Evolutionary conservation across 2,888 invertebrate species (phyloP).

Genomic region (Bedellia somnulentella): DNA sequence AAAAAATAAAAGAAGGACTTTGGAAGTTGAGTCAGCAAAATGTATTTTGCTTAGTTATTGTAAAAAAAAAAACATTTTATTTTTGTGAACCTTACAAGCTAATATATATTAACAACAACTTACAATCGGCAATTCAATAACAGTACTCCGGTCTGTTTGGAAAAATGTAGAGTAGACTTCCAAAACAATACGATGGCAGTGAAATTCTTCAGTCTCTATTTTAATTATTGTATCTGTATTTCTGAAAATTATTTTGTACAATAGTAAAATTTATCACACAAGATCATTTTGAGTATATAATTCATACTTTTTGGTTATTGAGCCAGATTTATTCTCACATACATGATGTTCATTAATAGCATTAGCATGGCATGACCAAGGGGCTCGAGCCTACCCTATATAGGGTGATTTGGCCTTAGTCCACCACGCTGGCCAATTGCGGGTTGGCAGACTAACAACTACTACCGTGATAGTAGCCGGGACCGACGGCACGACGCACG

Average conservation of each 20-base stretch:
- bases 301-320: background rate
- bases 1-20: no score
- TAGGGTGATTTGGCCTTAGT: no score
- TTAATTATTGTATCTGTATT: slow-evolving; percentile 69
- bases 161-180: slow-evolving; percentile 71
- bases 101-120: slow-evolving; percentile 18
- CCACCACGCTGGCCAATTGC: no score
- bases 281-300: background rate
- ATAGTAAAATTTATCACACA: slow-evolving; percentile 2
- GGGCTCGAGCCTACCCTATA: no score
- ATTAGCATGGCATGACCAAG: no score
- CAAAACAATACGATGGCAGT: slow-evolving; percentile 69
- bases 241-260: slow-evolving; percentile 31
- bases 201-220: slow-evolving; percentile 67
- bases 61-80: no score
- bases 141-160: slow-evolving; percentile 36
- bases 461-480: no score
- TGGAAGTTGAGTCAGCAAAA: no score
- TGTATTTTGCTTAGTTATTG: no score
- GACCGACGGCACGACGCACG: no score
- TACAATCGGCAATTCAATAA: slow-evolving; percentile 36
- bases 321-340: background rate
- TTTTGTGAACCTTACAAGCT: background rate
- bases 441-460: no score
- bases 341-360: background rate